Base-by-base conservation (phyloP, 2,888 invertebrate species). In the Subacronicta megacephala region DNA sequence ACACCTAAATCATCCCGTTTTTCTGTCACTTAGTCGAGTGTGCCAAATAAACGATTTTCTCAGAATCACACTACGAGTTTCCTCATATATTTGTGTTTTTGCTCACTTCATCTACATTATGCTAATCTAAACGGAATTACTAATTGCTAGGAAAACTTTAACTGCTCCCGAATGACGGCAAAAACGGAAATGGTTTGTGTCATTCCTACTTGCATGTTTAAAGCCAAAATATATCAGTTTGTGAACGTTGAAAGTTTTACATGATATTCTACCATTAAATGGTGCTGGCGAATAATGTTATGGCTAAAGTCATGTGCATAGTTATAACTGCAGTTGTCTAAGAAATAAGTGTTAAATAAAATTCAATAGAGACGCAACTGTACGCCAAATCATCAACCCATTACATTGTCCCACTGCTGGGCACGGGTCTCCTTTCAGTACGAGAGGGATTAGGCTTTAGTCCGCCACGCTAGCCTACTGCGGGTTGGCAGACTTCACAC, bases 1-100 rank as follows among this genome's bases (percentile, higher is more conserved):
- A 7, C 9, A n/a, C 52, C 16, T 51, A 58, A 68, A 68, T 62
- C 53, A 57, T 26, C 0, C 20, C n/a, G 61, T 62, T 58, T 52
- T 61, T 55, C 49, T 36, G 10, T 13, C 41, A 40, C 40, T 42
- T 42, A 53, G 55, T 58, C 61, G 29, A 56, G 57, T 41, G 31
- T 56, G 52, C 58, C 45, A 58, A 45, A 51, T 54, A 55, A 73
- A 66, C 54, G 45, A 41, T 66, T 60, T 62, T 44, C 64, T 42
- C 53, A 50, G 41, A 57, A 41, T 58, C 60, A 3, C 43, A 59
- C 58, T 43, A 29, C 18, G 60, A 76, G 74, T 70, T 76, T 45
- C 42, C 64, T 51, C 71, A 73, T 76, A 76, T 59, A 73, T 75
- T 62, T 75, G 67, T 64, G 60, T 73, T 75, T 72, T 76, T 75